Evolutionary conservation across 2,113 vertebrate genomes (phyloP).

Genomic region (Prietella phreatophila): DNA sequence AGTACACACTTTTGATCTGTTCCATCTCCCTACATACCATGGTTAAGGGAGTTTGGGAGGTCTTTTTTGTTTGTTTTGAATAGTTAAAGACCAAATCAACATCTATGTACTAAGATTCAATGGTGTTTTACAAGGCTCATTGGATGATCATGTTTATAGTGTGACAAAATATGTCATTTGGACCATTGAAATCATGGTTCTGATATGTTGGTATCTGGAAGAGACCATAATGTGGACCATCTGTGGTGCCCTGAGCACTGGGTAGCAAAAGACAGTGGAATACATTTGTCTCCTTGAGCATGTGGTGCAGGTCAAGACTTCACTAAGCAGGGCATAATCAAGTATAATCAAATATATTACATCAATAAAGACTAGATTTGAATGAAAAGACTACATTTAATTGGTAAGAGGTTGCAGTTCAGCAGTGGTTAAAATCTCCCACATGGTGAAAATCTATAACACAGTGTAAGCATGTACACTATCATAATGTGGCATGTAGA

Average conservation of each 20-base stretch:
- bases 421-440: conserved; percentile 20
- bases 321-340: not conserved
- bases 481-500: conserved; percentile 35
- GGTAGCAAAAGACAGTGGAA: not conserved
- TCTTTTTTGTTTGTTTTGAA: not conserved
- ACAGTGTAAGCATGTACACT: conserved; percentile 28
- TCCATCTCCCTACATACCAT: not conserved
- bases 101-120: not conserved
- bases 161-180: not conserved
- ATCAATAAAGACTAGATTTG: conserved; percentile 27
- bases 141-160: not conserved
- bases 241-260: not conserved
- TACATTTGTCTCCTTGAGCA: not conserved
- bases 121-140: not conserved
- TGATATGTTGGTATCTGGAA: not conserved
- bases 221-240: not conserved
- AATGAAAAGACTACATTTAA: conserved; percentile 57
- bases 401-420: conserved; percentile 37
- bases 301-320: not conserved
- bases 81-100: not conserved
- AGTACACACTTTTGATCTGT: not conserved
- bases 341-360: not conserved
- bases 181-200: not conserved
- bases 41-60: not conserved
- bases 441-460: conserved; percentile 35